Percentiles rank a stretch among this genome's conserved stretches.
These are phyloP conservation scores for Bergia puertoricense DNA, from an alignment of 92 coral and sea anemone species.

Conservation along the genomic window DNA sequence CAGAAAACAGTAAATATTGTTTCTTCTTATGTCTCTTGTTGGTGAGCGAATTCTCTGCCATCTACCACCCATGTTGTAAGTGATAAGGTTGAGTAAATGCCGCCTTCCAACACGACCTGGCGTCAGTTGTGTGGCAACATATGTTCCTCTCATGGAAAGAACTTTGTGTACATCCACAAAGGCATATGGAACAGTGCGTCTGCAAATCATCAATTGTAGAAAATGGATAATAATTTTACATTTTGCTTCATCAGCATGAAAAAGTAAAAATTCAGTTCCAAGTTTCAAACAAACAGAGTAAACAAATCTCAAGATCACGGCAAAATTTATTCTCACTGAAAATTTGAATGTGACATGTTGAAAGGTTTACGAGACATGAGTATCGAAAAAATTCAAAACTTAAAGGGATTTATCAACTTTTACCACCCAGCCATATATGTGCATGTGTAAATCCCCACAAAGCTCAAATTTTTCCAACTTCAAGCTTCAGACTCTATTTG, in stretches of 20 bases:
- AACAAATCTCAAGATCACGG: too few species aligned
- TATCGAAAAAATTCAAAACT: too few species aligned
- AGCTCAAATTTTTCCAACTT: too few species aligned
- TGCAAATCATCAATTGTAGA: slow-evolving; percentile 18
- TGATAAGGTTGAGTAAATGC: slow-evolving; percentile 79
- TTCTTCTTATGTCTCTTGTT: slow-evolving; percentile 60
- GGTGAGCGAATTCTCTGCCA: slow-evolving; percentile 89
- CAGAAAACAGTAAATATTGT: slow-evolving; percentile 63
- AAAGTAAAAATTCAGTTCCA: neutral
- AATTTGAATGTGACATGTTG: too few species aligned
- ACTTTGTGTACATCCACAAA: slow-evolving; percentile 89
- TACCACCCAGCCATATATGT: too few species aligned
- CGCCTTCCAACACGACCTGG: slow-evolving; percentile 98
- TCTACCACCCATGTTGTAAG: slow-evolving; percentile 85
- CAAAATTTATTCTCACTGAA: too few species aligned
- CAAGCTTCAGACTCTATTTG: too few species aligned
- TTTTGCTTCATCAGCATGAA: neutral
- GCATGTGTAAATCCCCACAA: too few species aligned
- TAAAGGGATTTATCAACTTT: too few species aligned
- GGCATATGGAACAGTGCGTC: slow-evolving; percentile 76
- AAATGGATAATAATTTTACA: neutral
- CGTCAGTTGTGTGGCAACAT: slow-evolving; percentile 92
- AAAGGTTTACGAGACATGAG: too few species aligned
- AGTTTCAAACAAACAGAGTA: too few species aligned
- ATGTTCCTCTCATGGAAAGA: slow-evolving; percentile 70